A percentile compares a stretch with the other conserved stretches of the same genome.
These are phyloP conservation scores for Nerophis ophidion DNA, from an alignment of 2,113 vertebrate genomes.

Conservation along the genomic window DNA sequence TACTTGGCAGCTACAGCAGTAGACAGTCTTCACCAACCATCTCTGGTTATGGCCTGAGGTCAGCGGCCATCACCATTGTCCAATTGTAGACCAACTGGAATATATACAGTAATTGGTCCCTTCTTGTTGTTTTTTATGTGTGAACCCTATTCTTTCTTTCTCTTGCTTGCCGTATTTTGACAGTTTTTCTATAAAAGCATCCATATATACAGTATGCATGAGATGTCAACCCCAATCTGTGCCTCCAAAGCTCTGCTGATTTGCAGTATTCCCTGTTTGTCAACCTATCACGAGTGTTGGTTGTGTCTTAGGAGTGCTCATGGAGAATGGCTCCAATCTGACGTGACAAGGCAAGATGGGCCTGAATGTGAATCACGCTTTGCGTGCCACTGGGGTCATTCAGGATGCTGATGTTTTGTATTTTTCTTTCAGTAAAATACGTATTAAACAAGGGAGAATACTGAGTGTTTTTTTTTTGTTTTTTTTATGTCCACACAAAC, in stretches of 20 bases:
- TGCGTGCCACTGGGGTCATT: constrained; percentile 11
- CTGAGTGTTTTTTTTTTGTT: neutral
- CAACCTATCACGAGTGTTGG: constrained; percentile 1
- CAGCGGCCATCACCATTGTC: constrained; percentile 33
- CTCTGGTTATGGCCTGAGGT: constrained; percentile 23
- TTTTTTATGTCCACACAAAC: constrained; percentile 21
- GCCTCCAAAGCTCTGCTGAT: constrained; percentile 8
- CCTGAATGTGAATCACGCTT: constrained; percentile 8
- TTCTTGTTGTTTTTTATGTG: constrained; percentile 1
- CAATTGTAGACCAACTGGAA: constrained; percentile 25
- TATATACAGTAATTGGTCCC: neutral
- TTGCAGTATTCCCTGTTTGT: constrained; percentile 16
- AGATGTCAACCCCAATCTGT: constrained; percentile 20
- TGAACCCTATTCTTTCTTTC: neutral
- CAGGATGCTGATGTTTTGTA: constrained; percentile 11
- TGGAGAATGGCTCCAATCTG: constrained; percentile 10
- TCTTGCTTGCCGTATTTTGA: neutral
- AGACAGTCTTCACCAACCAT: constrained; percentile 16
- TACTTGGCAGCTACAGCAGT: constrained; percentile 1
- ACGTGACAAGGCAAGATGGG: constrained; percentile 4
- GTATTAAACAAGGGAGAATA: neutral
- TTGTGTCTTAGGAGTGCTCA: constrained; percentile 3
- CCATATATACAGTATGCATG: constrained; percentile 10
- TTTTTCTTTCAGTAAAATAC: constrained; percentile 8
- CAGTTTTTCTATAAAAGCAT: neutral